Conservation (phyloP, 1,140 invertebrate species). For the Cataglyphis hispanica region DNA sequence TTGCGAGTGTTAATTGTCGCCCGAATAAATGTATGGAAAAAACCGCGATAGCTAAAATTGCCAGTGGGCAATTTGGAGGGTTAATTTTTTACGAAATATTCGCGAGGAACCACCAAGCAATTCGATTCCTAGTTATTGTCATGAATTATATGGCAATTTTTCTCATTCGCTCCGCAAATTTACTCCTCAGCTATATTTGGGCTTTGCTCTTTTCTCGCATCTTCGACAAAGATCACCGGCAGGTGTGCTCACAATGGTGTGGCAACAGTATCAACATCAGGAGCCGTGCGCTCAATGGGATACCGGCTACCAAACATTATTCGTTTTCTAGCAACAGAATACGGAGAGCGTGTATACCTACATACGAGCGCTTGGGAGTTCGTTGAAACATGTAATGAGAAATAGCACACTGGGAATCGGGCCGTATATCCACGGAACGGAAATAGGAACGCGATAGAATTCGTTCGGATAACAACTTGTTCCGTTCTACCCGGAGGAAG, state of each 20-base stretch:
- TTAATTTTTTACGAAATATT: slow-evolving; percentile 37
- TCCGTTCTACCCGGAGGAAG: neutral
- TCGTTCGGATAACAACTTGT: slow-evolving; percentile 27
- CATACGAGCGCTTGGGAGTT: slow-evolving; percentile 11
- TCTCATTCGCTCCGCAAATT: slow-evolving; percentile 1
- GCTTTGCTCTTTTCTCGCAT: slow-evolving; percentile 51
- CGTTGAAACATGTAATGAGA: slow-evolving; percentile 50
- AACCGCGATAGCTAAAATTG: neutral
- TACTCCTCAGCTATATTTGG: neutral
- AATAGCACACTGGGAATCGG: slow-evolving; percentile 26
- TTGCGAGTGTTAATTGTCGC: neutral
- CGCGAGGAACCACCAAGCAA: neutral
- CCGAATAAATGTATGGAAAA: neutral
- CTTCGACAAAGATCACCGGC: slow-evolving; percentile 31
- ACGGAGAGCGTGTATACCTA: slow-evolving; percentile 1
- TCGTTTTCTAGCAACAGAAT: slow-evolving; percentile 30
- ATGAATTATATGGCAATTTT: slow-evolving; percentile 29
- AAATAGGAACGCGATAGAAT: slow-evolving; percentile 18
- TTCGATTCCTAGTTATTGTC: slow-evolving; percentile 29
- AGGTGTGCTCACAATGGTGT: slow-evolving; percentile 37
- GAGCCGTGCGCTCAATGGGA: slow-evolving; percentile 40
- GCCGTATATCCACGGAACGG: neutral
- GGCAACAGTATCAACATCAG: slow-evolving; percentile 43
- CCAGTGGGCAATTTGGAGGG: neutral
- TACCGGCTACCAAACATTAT: slow-evolving; percentile 55